Conservation (phyloP, 2,113 vertebrate genomes). For the Tachycineta bicolor region DNA sequence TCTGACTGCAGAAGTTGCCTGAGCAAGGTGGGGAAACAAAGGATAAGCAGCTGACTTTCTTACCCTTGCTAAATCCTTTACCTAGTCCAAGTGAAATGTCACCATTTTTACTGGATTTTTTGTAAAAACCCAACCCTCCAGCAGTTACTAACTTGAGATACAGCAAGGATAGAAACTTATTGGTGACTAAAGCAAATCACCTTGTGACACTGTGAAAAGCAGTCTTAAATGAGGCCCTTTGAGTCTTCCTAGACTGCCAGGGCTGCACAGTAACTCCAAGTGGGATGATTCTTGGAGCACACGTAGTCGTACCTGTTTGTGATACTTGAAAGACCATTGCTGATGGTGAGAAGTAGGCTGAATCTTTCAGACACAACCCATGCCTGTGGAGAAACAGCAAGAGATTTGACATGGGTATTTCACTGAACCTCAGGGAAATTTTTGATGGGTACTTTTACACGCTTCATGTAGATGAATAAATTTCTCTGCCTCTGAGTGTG, state of each 20-base stretch:
- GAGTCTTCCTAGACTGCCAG: neutral
- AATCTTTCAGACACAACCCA: neutral
- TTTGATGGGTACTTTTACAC: neutral
- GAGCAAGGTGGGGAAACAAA: neutral
- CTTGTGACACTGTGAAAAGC: neutral
- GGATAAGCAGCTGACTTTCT: neutral
- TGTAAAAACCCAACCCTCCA: neutral
- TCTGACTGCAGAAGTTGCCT: neutral
- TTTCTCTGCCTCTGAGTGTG: neutral
- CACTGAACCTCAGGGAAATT: neutral
- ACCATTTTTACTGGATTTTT: neutral
- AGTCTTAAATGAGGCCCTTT: neutral
- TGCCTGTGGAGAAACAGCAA: neutral
- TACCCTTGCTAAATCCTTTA: neutral
- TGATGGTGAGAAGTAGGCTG: neutral
- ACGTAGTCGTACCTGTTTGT: neutral
- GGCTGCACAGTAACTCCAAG: neutral
- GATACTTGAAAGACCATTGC: neutral
- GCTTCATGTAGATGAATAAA: neutral
- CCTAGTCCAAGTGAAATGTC: neutral
- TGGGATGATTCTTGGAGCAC: neutral
- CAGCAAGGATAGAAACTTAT: fast-evolving
- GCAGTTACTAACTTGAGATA: too few relatives aligned
- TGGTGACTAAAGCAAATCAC: too few relatives aligned
- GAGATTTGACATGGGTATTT: neutral